A percentile compares a stretch with the other conserved stretches of the same genome.
Conservation (phyloP, 2,888 invertebrate species). For the Rhingia rostrata region DNA sequence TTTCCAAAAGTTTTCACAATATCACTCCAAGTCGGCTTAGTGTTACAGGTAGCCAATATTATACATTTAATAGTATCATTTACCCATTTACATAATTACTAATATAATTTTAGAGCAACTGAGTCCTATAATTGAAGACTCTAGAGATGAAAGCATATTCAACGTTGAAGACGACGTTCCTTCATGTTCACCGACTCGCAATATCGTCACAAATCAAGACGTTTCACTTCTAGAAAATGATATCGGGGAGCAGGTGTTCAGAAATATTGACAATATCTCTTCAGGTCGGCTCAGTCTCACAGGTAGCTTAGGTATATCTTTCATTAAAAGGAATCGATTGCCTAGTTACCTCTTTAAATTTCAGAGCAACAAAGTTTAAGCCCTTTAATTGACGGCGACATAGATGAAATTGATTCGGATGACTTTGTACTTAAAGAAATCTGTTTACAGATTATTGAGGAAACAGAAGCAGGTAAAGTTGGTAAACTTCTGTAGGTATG, state of each 20-base stretch:
- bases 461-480: slow-evolving; percentile 10
- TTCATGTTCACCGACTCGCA: too few relatives aligned
- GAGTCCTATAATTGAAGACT: too few relatives aligned
- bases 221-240: background rate
- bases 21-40: too few relatives aligned
- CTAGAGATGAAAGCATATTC: too few relatives aligned
- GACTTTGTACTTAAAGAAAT: slow-evolving; percentile 1
- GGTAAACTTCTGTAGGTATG: background rate
- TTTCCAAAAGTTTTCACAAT: too few relatives aligned
- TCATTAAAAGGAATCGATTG: slow-evolving; percentile 4
- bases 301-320: slow-evolving; percentile 16
- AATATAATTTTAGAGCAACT: too few relatives aligned
- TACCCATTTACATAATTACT: too few relatives aligned
- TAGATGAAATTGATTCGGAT: background rate
- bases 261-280: background rate
- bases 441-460: background rate
- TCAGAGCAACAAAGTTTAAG: background rate
- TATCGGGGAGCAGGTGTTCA: slow-evolving; percentile 1
- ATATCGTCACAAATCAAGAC: too few relatives aligned
- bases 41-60: slow-evolving; percentile 4
- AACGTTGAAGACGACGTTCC: too few relatives aligned
- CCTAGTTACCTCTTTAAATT: slow-evolving; percentile 11
- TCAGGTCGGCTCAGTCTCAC: slow-evolving; percentile 2
- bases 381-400: background rate
- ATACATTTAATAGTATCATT: too few relatives aligned